Conservation (phyloP, 2,797 vertebrate species). For the Simalia tracyae region DNA sequence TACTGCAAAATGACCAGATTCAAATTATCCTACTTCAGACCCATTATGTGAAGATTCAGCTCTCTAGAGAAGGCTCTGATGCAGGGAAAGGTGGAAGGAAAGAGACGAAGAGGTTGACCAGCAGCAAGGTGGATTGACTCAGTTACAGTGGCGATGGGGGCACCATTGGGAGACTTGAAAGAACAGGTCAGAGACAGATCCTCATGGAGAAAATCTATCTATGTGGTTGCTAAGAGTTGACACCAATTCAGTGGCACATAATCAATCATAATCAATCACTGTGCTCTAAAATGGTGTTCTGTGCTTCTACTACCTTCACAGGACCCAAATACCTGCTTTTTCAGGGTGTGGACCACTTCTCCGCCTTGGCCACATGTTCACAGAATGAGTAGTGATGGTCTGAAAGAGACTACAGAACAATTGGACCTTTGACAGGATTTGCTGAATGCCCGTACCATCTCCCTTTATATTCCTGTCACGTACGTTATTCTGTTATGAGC, state of each 20-base stretch:
- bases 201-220: background rate
- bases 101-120: background rate
- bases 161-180: background rate
- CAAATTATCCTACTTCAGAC: background rate
- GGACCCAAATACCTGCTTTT: background rate
- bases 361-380: background rate
- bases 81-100: background rate
- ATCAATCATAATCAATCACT: background rate
- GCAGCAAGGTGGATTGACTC: background rate
- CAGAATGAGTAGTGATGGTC: background rate
- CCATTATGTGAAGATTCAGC: background rate
- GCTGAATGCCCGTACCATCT: constrained; percentile 29
- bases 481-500: background rate
- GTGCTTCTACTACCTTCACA: background rate
- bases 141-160: background rate
- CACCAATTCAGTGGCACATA: background rate
- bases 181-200: background rate
- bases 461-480: background rate
- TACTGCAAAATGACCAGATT: background rate
- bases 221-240: background rate
- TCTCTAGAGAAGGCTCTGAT: background rate
- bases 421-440: background rate
- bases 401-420: background rate
- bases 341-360: background rate
- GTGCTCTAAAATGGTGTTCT: background rate